These are phyloP conservation scores for Machimus rusticus DNA, from an alignment of 2,888 invertebrate genomes.

Conservation along the genomic window DNA sequence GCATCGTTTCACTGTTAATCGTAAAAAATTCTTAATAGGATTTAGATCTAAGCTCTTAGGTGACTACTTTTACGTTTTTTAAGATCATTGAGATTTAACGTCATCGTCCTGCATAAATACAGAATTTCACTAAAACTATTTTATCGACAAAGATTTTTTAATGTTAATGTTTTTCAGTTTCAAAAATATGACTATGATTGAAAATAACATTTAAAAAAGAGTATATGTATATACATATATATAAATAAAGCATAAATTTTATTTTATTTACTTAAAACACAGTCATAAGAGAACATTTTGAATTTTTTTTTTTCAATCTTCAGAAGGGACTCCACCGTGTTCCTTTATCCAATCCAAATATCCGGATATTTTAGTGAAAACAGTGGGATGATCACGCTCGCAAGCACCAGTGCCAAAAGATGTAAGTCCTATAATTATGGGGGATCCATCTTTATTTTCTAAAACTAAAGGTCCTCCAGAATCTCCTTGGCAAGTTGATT, in stretches of 20 bases:
- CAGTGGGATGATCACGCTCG: slow-evolving; percentile 34
- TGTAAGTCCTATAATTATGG: slow-evolving; percentile 30
- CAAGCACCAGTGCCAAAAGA: slow-evolving; percentile 40
- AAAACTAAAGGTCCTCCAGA: slow-evolving; percentile 48
- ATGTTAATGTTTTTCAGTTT: too few relatives aligned
- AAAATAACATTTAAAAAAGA: too few relatives aligned
- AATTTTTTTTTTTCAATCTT: neutral
- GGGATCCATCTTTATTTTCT: neutral
- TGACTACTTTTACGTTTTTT: too few relatives aligned
- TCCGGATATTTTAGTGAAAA: slow-evolving; percentile 25
- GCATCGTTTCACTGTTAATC: too few relatives aligned
- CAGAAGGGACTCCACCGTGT: neutral
- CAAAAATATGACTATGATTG: too few relatives aligned
- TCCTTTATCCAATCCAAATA: slow-evolving; percentile 43
- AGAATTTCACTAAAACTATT: too few relatives aligned
- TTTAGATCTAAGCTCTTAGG: too few relatives aligned
- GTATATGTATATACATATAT: too few relatives aligned
- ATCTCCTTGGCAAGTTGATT: slow-evolving; percentile 58
- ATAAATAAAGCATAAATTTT: neutral
- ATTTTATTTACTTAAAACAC: neutral
- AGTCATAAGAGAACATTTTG: neutral
- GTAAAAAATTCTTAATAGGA: too few relatives aligned
- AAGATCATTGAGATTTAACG: too few relatives aligned
- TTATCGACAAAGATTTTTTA: too few relatives aligned
- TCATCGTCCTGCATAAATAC: too few relatives aligned